phyloP scores from a whole-genome alignment of 2,797 vertebrate species.

The Erpetoichthys calabaricus region DNA sequence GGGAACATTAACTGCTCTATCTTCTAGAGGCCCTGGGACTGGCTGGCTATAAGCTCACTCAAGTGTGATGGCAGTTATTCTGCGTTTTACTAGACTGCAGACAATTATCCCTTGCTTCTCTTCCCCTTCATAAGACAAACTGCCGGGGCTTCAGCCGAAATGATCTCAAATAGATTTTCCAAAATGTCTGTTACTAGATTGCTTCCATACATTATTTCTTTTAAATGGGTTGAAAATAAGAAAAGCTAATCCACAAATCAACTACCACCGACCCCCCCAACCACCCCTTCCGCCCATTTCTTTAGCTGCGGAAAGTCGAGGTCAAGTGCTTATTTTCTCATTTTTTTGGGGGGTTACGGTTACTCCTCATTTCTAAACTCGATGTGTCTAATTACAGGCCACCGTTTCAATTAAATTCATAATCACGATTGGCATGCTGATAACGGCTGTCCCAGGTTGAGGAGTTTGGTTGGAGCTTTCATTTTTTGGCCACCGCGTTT shows the following conservation, averaged over 20 bases:
- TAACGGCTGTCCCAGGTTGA: too few relatives aligned
- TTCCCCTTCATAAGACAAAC: slow-evolving; percentile 97
- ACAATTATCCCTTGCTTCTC: slow-evolving; percentile 99
- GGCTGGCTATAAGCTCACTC: slow-evolving; percentile 99
- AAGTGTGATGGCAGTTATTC: slow-evolving; percentile 99
- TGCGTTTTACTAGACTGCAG: slow-evolving; percentile 99
- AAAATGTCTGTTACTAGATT: slow-evolving; percentile 99
- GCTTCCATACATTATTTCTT: slow-evolving; percentile 99
- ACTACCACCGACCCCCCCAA: slow-evolving; percentile 52
- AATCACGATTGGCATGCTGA: too few relatives aligned
- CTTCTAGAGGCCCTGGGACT: slow-evolving; percentile 99
- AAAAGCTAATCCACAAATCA: slow-evolving; percentile 95
- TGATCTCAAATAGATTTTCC: slow-evolving; percentile 99
- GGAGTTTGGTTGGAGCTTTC: too few relatives aligned
- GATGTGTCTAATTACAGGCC: too few relatives aligned
- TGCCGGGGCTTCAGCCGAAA: slow-evolving; percentile 97
- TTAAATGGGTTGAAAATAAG: slow-evolving; percentile 93
- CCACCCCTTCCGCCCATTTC: too few relatives aligned
- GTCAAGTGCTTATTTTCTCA: too few relatives aligned
- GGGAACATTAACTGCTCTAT: slow-evolving; percentile 99
- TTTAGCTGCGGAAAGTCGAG: too few relatives aligned
- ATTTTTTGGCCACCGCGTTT: too few relatives aligned
- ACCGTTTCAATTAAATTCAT: too few relatives aligned
- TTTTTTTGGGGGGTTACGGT: too few relatives aligned
- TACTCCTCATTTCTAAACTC: too few relatives aligned